phyloP scores from a whole-genome alignment of 2,888 invertebrate genomes.

The Sphecodes monilicornis region DNA sequence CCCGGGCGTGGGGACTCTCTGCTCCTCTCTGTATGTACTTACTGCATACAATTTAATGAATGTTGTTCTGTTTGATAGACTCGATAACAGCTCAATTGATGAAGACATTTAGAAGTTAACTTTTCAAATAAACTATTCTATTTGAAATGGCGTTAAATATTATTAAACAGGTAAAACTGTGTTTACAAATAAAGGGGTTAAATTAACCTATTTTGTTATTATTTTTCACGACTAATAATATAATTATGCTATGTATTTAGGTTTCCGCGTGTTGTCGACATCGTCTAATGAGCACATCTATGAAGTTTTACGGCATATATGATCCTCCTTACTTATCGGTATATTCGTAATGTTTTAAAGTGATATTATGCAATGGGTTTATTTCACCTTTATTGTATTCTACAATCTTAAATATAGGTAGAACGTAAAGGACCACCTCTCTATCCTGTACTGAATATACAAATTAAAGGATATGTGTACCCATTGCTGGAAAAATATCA shows the following conservation, averaged over 20 bases:
- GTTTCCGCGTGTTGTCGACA: slow-evolving; percentile 12
- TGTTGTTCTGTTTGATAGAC: not conserved
- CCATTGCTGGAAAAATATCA: slow-evolving; percentile 93
- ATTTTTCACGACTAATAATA: slow-evolving; percentile 13
- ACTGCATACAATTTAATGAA: not conserved
- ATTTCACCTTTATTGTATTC: slow-evolving; percentile 2
- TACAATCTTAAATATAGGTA: slow-evolving; percentile 83
- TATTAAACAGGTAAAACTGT: slow-evolving; percentile 57
- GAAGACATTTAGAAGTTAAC: slow-evolving; percentile 2
- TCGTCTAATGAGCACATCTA: slow-evolving; percentile 12
- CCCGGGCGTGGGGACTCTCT: no score
- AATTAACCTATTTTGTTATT: not conserved
- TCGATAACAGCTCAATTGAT: not conserved
- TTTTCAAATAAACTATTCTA: not conserved
- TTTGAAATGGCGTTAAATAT: slow-evolving; percentile 58
- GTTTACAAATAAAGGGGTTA: slow-evolving; percentile 4
- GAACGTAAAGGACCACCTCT: slow-evolving; percentile 89
- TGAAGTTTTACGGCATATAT: slow-evolving; percentile 83
- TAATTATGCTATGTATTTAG: slow-evolving; percentile 44
- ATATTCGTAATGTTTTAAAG: slow-evolving; percentile 59
- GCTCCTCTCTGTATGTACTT: no score
- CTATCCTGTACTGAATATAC: slow-evolving; percentile 91
- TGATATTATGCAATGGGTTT: not conserved
- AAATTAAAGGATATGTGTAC: slow-evolving; percentile 93
- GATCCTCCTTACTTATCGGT: slow-evolving; percentile 92